These are phyloP conservation scores for Zosterops hypoxanthus DNA, from an alignment of 2,113 vertebrate species.

Conservation along the genomic window DNA sequence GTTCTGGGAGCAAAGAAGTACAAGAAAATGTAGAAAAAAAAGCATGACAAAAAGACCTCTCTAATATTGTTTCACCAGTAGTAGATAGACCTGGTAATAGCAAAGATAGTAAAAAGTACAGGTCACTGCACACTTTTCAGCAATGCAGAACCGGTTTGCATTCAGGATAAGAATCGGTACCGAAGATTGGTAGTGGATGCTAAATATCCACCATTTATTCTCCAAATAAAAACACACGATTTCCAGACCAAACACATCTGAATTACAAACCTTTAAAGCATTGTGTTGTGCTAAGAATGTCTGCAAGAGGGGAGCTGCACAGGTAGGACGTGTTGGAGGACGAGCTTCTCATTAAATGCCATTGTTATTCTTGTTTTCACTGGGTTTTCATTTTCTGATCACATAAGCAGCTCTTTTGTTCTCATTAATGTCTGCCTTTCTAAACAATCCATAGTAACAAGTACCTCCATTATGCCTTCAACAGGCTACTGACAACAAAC, in stretches of 20 bases:
- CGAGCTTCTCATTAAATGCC: not conserved
- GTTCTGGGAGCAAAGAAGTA: not conserved
- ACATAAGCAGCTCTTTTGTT: not conserved
- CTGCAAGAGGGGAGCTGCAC: not conserved
- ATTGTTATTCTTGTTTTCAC: not conserved
- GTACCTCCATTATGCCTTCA: constrained; percentile 5
- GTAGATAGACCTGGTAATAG: not conserved
- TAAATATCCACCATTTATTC: not conserved
- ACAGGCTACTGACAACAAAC: constrained; percentile 6
- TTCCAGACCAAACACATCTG: not conserved
- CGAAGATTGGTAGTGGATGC: not conserved
- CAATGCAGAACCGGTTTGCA: not conserved
- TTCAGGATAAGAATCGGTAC: not conserved
- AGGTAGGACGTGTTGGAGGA: not conserved
- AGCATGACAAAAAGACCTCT: not conserved
- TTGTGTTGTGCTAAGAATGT: not conserved
- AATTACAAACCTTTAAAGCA: not conserved
- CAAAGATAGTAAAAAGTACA: not conserved
- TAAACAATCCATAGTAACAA: constrained; percentile 17
- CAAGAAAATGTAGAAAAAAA: not conserved
- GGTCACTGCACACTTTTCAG: not conserved
- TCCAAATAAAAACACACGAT: not conserved
- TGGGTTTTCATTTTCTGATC: not conserved
- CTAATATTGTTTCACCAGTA: not conserved
- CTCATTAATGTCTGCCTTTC: constrained; percentile 23